Conservation (phyloP, 2,797 vertebrate genomes). For the Lithobates sylvaticus region DNA sequence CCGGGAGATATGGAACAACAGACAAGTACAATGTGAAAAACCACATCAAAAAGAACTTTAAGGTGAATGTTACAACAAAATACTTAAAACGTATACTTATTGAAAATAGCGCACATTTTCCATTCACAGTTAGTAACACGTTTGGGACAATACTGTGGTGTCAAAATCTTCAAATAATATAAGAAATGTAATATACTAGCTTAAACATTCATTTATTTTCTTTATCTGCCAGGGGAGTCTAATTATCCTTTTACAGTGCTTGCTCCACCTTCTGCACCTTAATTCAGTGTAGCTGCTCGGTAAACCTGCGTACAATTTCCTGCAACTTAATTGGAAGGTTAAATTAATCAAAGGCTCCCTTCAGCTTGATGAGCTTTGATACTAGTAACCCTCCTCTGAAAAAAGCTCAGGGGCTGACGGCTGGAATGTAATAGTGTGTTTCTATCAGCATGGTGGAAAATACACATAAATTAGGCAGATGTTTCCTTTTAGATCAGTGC, state of each 20-base stretch:
- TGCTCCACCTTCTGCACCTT: constrained; percentile 26
- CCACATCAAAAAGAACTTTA: too few species aligned
- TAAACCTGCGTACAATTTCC: constrained; percentile 47
- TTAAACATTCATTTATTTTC: neutral
- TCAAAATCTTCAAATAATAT: neutral
- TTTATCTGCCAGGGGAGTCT: constrained; percentile 4
- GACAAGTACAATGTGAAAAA: too few species aligned
- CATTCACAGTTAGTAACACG: neutral
- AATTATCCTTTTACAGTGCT: constrained; percentile 31
- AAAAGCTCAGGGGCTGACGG: constrained; percentile 30
- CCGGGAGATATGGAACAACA: too few species aligned
- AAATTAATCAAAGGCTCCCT: constrained; percentile 45
- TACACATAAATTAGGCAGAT: constrained; percentile 53
- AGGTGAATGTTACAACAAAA: too few species aligned
- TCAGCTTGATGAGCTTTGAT: constrained; percentile 46
- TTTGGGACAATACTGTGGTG: neutral
- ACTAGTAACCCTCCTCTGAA: constrained; percentile 22
- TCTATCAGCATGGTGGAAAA: constrained; percentile 48
- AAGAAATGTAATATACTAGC: neutral
- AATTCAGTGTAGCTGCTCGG: constrained; percentile 22
- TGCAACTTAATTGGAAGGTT: constrained; percentile 37
- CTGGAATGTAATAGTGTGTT: constrained; percentile 43
- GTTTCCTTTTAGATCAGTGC: constrained; percentile 48
- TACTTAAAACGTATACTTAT: too few species aligned
- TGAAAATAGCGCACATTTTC: too few species aligned